These are phyloP conservation scores for Lacanobia wlatinum DNA, from an alignment of 2,888 invertebrate species.

Conservation along the genomic window DNA sequence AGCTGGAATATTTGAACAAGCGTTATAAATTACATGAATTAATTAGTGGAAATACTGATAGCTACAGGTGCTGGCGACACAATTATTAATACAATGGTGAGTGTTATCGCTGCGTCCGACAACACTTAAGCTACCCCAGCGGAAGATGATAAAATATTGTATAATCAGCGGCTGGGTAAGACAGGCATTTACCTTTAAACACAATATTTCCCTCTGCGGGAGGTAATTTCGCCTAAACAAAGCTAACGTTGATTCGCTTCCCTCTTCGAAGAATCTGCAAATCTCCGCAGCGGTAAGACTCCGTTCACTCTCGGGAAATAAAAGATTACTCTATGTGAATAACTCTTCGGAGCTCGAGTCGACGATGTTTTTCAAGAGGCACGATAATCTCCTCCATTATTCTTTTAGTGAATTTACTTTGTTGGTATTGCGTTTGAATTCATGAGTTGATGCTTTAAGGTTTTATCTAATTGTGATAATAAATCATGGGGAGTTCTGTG, in stretches of 20 bases:
- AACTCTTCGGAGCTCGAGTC: conserved; percentile 76
- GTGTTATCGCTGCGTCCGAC: conserved; percentile 61
- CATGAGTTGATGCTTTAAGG: conserved; percentile 35
- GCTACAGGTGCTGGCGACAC: conserved; percentile 60
- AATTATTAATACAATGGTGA: conserved; percentile 58
- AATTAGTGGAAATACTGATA: conserved; percentile 58
- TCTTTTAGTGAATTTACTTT: conserved; percentile 79
- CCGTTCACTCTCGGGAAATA: conserved; percentile 81
- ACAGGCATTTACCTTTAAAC: conserved; percentile 76
- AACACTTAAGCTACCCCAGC: conserved; percentile 64
- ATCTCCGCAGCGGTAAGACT: conserved; percentile 73
- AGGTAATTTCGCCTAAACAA: conserved; percentile 68
- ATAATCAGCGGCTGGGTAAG: conserved; percentile 67
- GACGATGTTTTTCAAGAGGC: conserved; percentile 81
- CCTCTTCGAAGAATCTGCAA: conserved; percentile 77
- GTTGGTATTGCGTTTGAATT: conserved; percentile 68
- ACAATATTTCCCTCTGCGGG: conserved; percentile 63
- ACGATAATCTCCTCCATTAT: conserved; percentile 82
- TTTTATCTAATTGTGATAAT: conserved; percentile 43
- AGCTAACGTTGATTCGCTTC: conserved; percentile 72
- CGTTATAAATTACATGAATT: conserved; percentile 61
- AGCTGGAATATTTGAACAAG: conserved; percentile 49
- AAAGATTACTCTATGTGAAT: conserved; percentile 83
- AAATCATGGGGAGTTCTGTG: conserved; percentile 20
- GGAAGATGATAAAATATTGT: conserved; percentile 71